Percentiles rank a stretch among this genome's conserved stretches.
These are phyloP conservation scores for Drosophila mojavensis DNA, from an alignment of 1,140 invertebrate genomes.

Conservation along the genomic window DNA sequence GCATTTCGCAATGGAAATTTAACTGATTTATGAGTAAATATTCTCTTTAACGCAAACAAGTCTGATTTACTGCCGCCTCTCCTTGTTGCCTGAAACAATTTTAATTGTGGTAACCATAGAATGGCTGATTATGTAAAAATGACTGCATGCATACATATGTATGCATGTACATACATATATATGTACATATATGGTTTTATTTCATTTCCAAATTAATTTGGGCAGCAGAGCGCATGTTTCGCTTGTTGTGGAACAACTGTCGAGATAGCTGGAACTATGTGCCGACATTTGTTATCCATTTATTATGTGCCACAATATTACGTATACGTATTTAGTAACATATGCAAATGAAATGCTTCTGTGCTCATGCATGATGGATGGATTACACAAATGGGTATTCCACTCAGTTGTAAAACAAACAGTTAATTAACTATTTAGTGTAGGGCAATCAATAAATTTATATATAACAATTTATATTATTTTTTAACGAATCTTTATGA, in stretches of 20 bases:
- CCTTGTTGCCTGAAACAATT: background rate
- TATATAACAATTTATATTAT: no score
- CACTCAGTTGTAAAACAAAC: background rate
- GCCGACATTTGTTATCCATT: slow-evolving; percentile 3
- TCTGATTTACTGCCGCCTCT: slow-evolving; percentile 1
- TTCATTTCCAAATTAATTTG: slow-evolving; percentile 62
- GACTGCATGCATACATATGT: background rate
- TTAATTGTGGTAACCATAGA: slow-evolving; percentile 21
- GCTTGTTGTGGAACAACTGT: slow-evolving; percentile 12
- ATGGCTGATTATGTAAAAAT: slow-evolving; percentile 15
- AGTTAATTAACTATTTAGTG: background rate
- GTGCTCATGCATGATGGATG: slow-evolving; percentile 65
- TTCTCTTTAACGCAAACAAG: background rate
- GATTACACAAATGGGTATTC: slow-evolving; percentile 6
- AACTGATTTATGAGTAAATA: background rate
- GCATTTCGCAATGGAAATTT: background rate
- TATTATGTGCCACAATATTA: slow-evolving; percentile 4
- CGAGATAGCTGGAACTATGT: slow-evolving; percentile 16
- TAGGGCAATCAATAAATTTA: no score
- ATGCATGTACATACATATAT: slow-evolving; percentile 36
- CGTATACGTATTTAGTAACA: slow-evolving; percentile 11
- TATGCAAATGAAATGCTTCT: slow-evolving; percentile 49
- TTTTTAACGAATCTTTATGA: no score
- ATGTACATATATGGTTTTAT: slow-evolving; percentile 21
- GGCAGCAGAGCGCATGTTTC: slow-evolving; percentile 43